Evolutionary conservation across 2,797 vertebrate species (phyloP).

Genomic region (Chelonia mydas): DNA sequence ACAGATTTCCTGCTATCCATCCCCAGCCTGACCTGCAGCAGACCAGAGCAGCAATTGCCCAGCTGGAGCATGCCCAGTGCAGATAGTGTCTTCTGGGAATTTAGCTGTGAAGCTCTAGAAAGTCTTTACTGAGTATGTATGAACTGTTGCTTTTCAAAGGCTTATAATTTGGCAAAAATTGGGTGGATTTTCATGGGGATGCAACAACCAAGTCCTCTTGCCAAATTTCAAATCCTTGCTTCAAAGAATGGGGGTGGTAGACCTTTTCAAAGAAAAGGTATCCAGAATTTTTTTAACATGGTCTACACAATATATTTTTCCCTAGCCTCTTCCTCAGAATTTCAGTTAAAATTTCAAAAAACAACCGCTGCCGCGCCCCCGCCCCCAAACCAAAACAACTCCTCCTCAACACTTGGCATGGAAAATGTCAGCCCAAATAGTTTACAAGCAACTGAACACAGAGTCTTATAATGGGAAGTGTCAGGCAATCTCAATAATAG

Average conservation of each 20-base stretch:
- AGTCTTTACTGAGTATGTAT: neutral
- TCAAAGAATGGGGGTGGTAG: neutral
- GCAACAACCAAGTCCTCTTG: neutral
- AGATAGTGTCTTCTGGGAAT: no score
- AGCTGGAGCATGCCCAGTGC: neutral
- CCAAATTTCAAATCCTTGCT: neutral
- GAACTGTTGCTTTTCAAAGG: neutral
- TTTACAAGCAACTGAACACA: neutral
- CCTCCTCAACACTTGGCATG: neutral
- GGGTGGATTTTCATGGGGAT: neutral
- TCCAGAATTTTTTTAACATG: neutral
- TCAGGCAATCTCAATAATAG: neutral
- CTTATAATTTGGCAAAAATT: neutral
- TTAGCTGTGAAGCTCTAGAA: neutral
- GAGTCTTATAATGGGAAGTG: neutral
- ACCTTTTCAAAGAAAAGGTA: neutral
- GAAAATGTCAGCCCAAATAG: neutral
- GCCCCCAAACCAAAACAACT: neutral
- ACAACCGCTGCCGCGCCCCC: no score
- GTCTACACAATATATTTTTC: neutral
- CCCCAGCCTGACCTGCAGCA: neutral
- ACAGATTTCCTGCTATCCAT: neutral
- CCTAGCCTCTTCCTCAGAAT: neutral
- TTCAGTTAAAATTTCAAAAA: neutral
- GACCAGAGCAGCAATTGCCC: neutral